Base-by-base conservation (phyloP, 1,140 invertebrate species). In the Drosophila eugracilis region DNA sequence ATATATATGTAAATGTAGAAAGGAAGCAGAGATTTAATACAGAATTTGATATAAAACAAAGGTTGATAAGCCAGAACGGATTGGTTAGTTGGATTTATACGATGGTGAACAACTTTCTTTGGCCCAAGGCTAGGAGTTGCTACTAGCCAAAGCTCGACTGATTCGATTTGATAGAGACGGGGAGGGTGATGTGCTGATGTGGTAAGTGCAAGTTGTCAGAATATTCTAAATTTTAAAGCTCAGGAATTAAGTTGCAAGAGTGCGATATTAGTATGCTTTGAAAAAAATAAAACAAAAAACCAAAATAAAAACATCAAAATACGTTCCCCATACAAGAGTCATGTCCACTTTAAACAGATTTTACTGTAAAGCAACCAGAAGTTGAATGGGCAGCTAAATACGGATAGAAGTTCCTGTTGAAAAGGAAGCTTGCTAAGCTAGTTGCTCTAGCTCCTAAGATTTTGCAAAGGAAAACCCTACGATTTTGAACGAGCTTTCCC, bases 381-480 rank as follows among this genome's bases (percentile, higher is more conserved):
- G 22, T 12, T 22, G 60, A 22, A 45, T 50, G 75, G 80, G 80
- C 80, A 84, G 80, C 66, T 84, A 79, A 48, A 36, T 66, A 75
- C 83, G 78, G 65, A 88, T 78, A 12, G 59, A 86, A 86, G 85
- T 86, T 86, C 83, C 79, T 70, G 54, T 60, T 45, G 47, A 24
- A 65, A 36, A 36, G 34, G 24, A 65, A 17, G 54, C 30, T 75
- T 65, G 60, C 72, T 45, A 52, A 28, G 39, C 55, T 63, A 49
- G 58, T 54, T 54, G 42, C 42, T 44, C 42, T 57, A 57, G 54
- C 24, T 19, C 7, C 15, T 52, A 52, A 52, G 54, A 34, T 57
- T 53, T 59, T 59, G 57, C 58, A 63, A 32, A n/a, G 39, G 19
- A 42, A 81, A 30, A 34, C 45, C 66, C 44, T 52, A 54, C 57